A percentile compares a stretch with the other conserved stretches of the same genome.
Conservation (phyloP, 2,113 vertebrate species). For the Probosciger aterrimus region DNA sequence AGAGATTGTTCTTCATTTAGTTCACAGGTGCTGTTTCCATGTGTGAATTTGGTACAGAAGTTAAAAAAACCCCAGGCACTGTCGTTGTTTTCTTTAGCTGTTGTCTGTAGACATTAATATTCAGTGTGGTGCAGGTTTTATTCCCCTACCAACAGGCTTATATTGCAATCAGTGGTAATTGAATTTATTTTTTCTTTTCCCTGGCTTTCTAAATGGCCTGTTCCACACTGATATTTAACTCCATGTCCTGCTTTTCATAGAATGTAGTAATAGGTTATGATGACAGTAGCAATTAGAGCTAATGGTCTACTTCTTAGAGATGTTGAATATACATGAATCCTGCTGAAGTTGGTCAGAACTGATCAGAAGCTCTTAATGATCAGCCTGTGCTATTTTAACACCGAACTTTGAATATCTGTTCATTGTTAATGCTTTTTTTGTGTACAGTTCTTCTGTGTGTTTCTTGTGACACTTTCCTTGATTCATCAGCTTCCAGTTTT, state of each 20-base stretch:
- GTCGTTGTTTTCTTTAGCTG: background rate
- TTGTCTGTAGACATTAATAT: background rate
- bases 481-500: background rate
- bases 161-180: slow-evolving; percentile 9
- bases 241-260: background rate
- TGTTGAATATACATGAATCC: background rate
- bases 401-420: background rate
- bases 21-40: background rate
- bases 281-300: background rate
- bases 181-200: background rate
- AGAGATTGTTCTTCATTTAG: background rate
- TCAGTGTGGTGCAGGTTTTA: background rate
- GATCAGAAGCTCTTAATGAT: background rate
- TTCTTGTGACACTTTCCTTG: background rate
- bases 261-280: background rate
- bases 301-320: background rate
- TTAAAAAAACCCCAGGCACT: background rate
- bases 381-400: background rate
- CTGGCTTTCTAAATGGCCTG: background rate
- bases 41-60: background rate
- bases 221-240: slow-evolving; percentile 16
- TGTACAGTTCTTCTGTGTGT: background rate
- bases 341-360: background rate
- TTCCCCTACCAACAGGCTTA: background rate
- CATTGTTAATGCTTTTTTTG: background rate